Conservation (phyloP, 2,113 vertebrate species). For the Nyctereutes procyonoides region DNA sequence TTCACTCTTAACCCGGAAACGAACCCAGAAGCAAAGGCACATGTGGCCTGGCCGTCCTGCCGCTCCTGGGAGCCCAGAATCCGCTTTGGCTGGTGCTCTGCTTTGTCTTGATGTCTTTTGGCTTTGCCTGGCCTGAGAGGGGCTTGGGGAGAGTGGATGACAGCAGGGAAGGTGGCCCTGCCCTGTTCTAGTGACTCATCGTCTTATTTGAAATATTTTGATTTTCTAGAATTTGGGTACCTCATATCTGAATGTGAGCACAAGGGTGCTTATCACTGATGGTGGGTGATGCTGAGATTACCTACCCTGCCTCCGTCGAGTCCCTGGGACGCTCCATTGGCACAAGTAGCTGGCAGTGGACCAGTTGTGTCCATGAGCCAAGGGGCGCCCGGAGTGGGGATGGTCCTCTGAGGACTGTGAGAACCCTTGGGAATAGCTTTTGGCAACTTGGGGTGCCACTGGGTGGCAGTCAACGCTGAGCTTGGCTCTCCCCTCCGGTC, state of each 20-base stretch:
- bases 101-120: accelerated
- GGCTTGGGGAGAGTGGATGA: background rate
- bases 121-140: background rate
- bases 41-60: accelerated
- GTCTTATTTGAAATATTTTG: background rate
- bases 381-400: background rate
- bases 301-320: background rate
- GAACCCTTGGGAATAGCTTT: accelerated
- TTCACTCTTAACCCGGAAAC: background rate
- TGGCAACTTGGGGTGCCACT: background rate
- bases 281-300: accelerated
- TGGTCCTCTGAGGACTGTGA: background rate
- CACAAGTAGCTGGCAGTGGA: background rate
- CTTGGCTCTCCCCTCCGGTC: background rate
- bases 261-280: background rate
- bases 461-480: background rate
- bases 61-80: accelerated
- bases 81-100: accelerated
- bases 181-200: accelerated
- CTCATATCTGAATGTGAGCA: accelerated
- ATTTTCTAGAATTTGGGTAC: background rate
- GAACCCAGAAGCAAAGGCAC: background rate
- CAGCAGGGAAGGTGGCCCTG: background rate
- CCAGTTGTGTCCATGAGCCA: accelerated
- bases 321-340: background rate